phyloP scores from a whole-genome alignment of 2,888 invertebrate species.

The Amorpha juglandis region DNA sequence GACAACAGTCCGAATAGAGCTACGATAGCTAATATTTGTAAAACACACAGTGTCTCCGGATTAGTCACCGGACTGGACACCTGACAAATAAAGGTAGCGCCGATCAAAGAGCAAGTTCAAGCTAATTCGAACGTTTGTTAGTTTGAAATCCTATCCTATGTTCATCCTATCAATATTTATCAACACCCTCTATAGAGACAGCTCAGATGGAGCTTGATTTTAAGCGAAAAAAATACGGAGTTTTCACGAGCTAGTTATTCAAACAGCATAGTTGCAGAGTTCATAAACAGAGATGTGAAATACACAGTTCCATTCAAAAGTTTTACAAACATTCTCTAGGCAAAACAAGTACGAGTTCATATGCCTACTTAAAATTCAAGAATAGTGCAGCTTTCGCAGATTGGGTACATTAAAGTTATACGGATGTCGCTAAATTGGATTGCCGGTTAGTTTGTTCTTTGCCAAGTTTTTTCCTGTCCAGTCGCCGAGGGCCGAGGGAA shows the following conservation, averaged over 20 bases:
- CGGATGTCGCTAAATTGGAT: constrained; percentile 79
- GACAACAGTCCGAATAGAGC: constrained; percentile 34
- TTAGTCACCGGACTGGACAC: constrained; percentile 43
- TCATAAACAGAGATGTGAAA: not conserved
- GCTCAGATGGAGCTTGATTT: constrained; percentile 12
- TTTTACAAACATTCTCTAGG: not conserved
- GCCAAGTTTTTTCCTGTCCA: constrained; percentile 80
- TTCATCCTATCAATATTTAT: constrained; percentile 69
- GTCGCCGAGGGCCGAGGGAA: constrained; percentile 68
- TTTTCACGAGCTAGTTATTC: not conserved
- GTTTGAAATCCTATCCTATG: constrained; percentile 49
- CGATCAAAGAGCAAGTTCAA: constrained; percentile 66
- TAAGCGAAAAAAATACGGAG: constrained; percentile 25
- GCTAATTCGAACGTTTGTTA: constrained; percentile 67
- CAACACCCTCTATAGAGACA: constrained; percentile 40
- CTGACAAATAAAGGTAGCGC: constrained; percentile 52
- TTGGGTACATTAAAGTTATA: constrained; percentile 82
- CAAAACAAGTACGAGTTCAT: constrained; percentile 38
- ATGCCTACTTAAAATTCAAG: constrained; percentile 69
- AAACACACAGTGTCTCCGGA: constrained; percentile 40
- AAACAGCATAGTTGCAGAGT: not conserved
- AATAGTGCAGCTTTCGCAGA: constrained; percentile 72
- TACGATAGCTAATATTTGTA: constrained; percentile 37
- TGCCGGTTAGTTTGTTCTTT: constrained; percentile 81
- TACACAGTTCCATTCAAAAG: not conserved